Evolutionary conservation across 1,140 invertebrate genomes (phyloP), one percentile per base, ranked within the genome.

Genomic region (Diplogasteroides magnus): DNA sequence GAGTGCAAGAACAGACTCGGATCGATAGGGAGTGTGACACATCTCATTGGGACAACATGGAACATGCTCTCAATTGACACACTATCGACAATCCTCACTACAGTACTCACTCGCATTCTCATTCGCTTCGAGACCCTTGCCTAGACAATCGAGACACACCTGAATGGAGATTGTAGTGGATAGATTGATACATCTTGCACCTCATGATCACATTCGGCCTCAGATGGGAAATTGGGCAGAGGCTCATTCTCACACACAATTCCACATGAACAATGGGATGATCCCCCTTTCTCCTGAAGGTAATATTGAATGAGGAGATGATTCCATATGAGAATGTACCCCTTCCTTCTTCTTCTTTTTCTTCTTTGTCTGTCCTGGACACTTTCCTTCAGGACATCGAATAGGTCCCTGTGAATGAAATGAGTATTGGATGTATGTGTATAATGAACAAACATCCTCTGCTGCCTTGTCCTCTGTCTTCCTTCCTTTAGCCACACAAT

Each of bases 211-310:
- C 76, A 77, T 61, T 77, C 76, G 15, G 64, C 60, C 64, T 77
- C 76, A 19, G 76, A 78, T 14, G 76, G 76, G 25, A 77, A 77
- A 37, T 77, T 77, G 19, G 71, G 76, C 19, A 77, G 65, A n/a
- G 75, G 72, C 31, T 78, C 77, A 0, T 70, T 60, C 27, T 68
- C 72, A 37, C 76, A 77, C 28, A 71, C 69, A 13, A 62, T 23
- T 6, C 48, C 31, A 29, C 75, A 76, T 26, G 62, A 71, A 57
- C 76, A 77, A 27, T 63, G 72, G 48, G 27, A 26, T 58, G 57
- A 57, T 55, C 26, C n/a, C 55, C 64, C 29, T 31, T 23, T 56
- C 31, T 29, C 29, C 68, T 60, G 32, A 6, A n/a, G 29, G 60
- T n/a, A n/a, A 0, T 19, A 11, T 37, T 65, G 59, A n/a, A 15